Base-by-base conservation (phyloP, 2,113 vertebrate species). In the Tiliqua scincoides region DNA sequence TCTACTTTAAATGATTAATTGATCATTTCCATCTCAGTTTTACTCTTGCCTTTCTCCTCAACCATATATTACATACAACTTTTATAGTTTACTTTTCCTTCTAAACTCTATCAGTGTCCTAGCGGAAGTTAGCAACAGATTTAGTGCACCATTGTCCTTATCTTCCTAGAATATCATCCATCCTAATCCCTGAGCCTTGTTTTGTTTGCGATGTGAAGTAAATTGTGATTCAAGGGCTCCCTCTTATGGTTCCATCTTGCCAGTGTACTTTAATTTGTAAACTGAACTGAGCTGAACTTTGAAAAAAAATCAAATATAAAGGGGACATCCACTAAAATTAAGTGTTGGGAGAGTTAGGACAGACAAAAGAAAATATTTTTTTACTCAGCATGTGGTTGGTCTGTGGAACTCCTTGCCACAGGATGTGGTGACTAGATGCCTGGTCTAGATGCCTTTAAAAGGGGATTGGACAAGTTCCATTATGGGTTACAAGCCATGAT, bases 201-300 rank as follows among this genome's bases (percentile, higher is more conserved):
- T 67, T 74, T 1, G 62, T 71, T 43, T 79, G 18, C 9, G 18
- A 2, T 74, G 15, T n/a, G 52, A 68, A 68, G 35, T 37, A 11
- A 48, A 23, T 63, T 0, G 21, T 57, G 59, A 40, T 0, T 0
- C 32, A 0, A 0, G 4, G 61, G 86, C 91, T 84, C 89, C 89
- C 70, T 84, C 85, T 90, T 1, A 7, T 54, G 88, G 90, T 12
- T 86, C 27, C 77, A 5, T 52, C 10, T 74, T 79, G 76, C 87
- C 65, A 90, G 1, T 84, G 83, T n/a, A 91, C 73, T 23, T 43
- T 5, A 0, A 57, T 72, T 71, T n/a, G 37, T 54, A 32, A 78
- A n/a, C 3, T 0, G n/a, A 1, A 57, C 20, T 65, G 6, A 82
- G 43, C 43, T 83, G 57, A 65, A 61, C 5, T 21, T 85, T 81